These are phyloP conservation scores for Tenthredo scrophulariae DNA, from an alignment of 2,888 invertebrate genomes.

Conservation along the genomic window DNA sequence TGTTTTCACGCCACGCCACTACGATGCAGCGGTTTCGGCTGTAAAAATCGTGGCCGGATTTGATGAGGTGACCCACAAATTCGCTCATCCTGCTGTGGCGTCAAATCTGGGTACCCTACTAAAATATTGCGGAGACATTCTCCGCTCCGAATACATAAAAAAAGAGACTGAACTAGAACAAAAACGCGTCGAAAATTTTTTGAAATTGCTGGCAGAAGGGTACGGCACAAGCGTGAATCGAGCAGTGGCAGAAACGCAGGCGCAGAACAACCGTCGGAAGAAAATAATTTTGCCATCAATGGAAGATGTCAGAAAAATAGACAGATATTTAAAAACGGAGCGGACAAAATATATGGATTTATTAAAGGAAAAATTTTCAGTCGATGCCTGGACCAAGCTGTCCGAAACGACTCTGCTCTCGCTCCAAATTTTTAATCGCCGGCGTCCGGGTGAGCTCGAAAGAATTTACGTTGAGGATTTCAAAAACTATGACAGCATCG, in stretches of 20 bases:
- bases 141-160: constrained; percentile 34
- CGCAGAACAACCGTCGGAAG: not conserved
- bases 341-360: not conserved
- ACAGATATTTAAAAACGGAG: not conserved
- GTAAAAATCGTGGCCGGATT: constrained; percentile 51
- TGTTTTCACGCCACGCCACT: constrained; percentile 9
- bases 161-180: constrained; percentile 13
- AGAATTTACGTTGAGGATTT: constrained; percentile 23
- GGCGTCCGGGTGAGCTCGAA: not conserved
- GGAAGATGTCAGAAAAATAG: not conserved
- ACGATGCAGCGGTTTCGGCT: constrained; percentile 12
- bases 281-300: not conserved
- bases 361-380: not conserved
- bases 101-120: constrained; percentile 45
- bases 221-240: not conserved
- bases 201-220: not conserved
- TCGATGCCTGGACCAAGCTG: not conserved
- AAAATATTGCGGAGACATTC: constrained; percentile 18
- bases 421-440: constrained; percentile 15
- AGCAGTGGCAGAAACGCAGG: constrained; percentile 49
- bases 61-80: constrained; percentile 42
- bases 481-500: not conserved
- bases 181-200: constrained; percentile 16
- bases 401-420: not conserved
- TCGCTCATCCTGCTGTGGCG: constrained; percentile 50